Percentiles rank a stretch among this genome's conserved stretches.
phyloP scores from a whole-genome alignment of 1,140 invertebrate genomes.

The Dendrolimus punctatus region DNA sequence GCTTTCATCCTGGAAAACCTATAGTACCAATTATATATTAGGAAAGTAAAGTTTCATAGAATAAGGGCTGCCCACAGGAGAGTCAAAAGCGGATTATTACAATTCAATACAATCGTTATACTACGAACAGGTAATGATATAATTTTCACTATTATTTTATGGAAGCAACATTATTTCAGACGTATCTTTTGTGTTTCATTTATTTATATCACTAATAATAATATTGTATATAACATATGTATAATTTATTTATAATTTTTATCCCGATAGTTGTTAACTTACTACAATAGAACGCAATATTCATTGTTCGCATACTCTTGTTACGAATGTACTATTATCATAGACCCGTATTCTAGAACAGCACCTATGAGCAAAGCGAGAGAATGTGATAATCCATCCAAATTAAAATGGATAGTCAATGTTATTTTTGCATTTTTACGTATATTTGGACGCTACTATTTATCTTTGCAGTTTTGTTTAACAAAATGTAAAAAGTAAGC shows the following conservation, averaged over 20 bases:
- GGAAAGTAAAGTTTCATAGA: neutral
- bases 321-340: neutral
- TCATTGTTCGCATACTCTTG: neutral
- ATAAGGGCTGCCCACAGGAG: slow-evolving; percentile 27
- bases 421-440: too few relatives aligned
- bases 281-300: slow-evolving; percentile 31
- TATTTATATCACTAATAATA: slow-evolving; percentile 47
- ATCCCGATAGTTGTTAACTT: slow-evolving; percentile 52
- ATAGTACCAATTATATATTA: too few relatives aligned
- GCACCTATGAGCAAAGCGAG: too few relatives aligned
- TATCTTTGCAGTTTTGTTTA: too few relatives aligned
- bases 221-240: slow-evolving; percentile 64
- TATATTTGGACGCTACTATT: too few relatives aligned
- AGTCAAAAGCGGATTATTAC: slow-evolving; percentile 19
- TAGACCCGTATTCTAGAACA: too few relatives aligned
- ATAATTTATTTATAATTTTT: slow-evolving; percentile 48
- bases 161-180: slow-evolving; percentile 62
- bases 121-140: slow-evolving; percentile 31
- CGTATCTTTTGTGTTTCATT: slow-evolving; percentile 56
- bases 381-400: too few relatives aligned
- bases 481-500: too few relatives aligned
- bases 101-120: slow-evolving; percentile 21
- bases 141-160: slow-evolving; percentile 44
- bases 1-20: too few relatives aligned
- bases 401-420: too few relatives aligned